Conservation (phyloP, 2,797 vertebrate genomes). For the Leptatherina wallacei region DNA sequence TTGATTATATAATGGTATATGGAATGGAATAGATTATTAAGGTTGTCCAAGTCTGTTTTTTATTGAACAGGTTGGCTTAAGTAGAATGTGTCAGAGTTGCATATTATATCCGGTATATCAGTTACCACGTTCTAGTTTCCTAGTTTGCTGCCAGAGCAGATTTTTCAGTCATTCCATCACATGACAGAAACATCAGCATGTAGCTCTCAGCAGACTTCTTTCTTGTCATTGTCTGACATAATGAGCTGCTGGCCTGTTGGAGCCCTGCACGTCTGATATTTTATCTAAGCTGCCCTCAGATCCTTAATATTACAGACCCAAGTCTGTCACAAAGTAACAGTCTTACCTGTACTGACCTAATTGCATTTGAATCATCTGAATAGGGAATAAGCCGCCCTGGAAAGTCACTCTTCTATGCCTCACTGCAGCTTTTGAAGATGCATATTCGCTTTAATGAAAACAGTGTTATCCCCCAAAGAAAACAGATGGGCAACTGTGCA, state of each 20-base stretch:
- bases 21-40: no score
- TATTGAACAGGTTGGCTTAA: not conserved
- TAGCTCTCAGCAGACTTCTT: conserved; percentile 44
- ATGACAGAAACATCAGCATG: conserved; percentile 57
- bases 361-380: conserved; percentile 71
- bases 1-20: conserved; percentile 12
- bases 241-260: conserved; percentile 67
- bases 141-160: conserved; percentile 13
- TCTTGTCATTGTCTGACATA: conserved; percentile 54
- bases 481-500: conserved; percentile 77
- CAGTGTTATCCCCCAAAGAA: conserved; percentile 72
- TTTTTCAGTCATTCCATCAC: conserved; percentile 49
- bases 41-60: not conserved
- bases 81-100: not conserved
- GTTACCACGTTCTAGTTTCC: conserved; percentile 22
- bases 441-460: conserved; percentile 76
- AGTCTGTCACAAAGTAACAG: conserved; percentile 57
- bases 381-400: conserved; percentile 66
- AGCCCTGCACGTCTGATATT: conserved; percentile 61
- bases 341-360: conserved; percentile 72
- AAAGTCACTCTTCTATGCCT: conserved; percentile 70
- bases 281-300: conserved; percentile 73
- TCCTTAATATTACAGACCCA: conserved; percentile 46
- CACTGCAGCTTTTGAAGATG: conserved; percentile 71
- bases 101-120: not conserved